A percentile compares a stretch with the other conserved stretches of the same genome.
These are phyloP conservation scores for Halocynthia aurantium DNA, from an alignment of 23 tunicate species.

Conservation along the genomic window DNA sequence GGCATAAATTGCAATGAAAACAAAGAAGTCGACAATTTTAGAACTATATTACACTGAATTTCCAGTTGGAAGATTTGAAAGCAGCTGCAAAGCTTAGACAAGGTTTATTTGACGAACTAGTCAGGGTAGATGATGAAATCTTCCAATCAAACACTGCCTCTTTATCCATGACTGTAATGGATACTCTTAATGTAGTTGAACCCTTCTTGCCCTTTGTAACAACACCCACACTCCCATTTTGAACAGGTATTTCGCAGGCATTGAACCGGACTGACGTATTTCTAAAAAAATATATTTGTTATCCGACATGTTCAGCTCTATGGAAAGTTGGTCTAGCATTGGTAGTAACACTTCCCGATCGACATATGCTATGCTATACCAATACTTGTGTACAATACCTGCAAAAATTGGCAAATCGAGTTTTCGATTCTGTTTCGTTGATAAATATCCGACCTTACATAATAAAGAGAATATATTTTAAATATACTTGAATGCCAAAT, in stretches of 20 bases:
- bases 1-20: too few species aligned
- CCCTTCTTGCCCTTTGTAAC: constrained; percentile 17
- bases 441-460: constrained; percentile 59
- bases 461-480: too few species aligned
- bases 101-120: constrained; percentile 22
- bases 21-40: too few species aligned
- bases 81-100: constrained; percentile 47
- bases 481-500: too few species aligned
- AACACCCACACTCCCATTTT: not conserved
- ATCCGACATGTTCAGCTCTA: not conserved
- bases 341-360: not conserved
- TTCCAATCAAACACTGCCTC: constrained; percentile 88
- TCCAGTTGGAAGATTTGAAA: constrained; percentile 69
- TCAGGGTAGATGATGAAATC: constrained; percentile 23
- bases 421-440: constrained; percentile 54
- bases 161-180: constrained; percentile 51
- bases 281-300: not conserved
- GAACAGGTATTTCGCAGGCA: constrained; percentile 10
- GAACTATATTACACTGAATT: constrained; percentile 18
- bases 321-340: not conserved
- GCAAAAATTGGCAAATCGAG: constrained; percentile 56
- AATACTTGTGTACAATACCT: not conserved
- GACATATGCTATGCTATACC: not conserved
- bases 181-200: constrained; percentile 33
- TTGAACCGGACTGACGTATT: constrained; percentile 44